Base-by-base conservation (phyloP, 2,888 invertebrate genomes). In the Diadromus collaris region DNA sequence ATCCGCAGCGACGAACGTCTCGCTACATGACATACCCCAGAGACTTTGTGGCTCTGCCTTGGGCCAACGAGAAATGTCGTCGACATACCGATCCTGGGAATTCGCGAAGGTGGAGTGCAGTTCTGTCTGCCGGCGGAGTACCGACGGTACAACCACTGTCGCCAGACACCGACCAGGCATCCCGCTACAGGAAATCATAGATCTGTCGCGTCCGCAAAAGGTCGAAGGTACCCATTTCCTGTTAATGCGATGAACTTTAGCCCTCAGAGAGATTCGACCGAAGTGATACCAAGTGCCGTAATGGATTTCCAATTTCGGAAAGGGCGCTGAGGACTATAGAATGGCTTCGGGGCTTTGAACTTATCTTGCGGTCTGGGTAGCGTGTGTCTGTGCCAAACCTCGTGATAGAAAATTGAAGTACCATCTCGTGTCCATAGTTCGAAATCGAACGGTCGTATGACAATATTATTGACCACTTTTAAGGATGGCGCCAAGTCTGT, bases 151-250 rank as follows among this genome's bases (percentile, higher is more conserved):
- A 67, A 48, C 19, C 34, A 46, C 72, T 29, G 58, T 51, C 32
- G 13, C 34, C 63, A 29, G 21, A 41, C 34, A 51, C n/a, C 32
- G 61, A 32, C 54, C 44, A 54, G 24, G 51, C 48, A 21, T 34
- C 51, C 44, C 24, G 38, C 32, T 24, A 5, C 13, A 27, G 24
- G 56, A 19, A 54, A 58, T 70, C 54, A 10, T 13, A 29, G 56
- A 58, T 70, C 32, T 56, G 38, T n/a, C 44, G 16, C 19, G 38
- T 56, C 48, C 24, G 64, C 27, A 41, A 70, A 76, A 76, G 76
- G 70, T 76, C 70, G 58, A 64, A 58, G 48, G 46, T 56, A 21
- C 56, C 13, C 46, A 44, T 44, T 44, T 10, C 56, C 9, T 58
- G 38, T 29, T 21, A 58, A 64, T 29, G 48, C 56, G 54, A 70